Evolutionary conservation across 2,888 invertebrate species (phyloP), one percentile per base, ranked within the genome.

Genomic region (Pristionchus maxplancki): DNA sequence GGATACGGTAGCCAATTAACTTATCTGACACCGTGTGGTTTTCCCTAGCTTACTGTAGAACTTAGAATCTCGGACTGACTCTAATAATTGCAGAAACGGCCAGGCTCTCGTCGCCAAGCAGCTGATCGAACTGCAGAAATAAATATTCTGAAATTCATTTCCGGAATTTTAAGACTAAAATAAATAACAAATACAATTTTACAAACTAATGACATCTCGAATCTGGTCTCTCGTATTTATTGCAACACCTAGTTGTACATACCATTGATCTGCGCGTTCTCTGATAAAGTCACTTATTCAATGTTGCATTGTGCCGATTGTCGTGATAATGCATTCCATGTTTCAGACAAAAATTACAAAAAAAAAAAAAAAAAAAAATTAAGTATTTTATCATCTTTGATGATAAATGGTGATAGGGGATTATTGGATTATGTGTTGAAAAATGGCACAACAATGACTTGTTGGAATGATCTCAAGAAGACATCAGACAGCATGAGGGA

Each of bases 41-140:
- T n/a, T n/a, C n/a, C n/a, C n/a, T n/a, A n/a, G n/a, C n/a, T n/a
- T n/a, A n/a, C n/a, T n/a, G n/a, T n/a, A n/a, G n/a, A n/a, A n/a
- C n/a, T n/a, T n/a, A n/a, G n/a, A n/a, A n/a, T n/a, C n/a, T n/a
- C n/a, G n/a, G n/a, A n/a, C n/a, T n/a, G n/a, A n/a, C n/a, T n/a
- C n/a, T 44, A 11, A 53, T 53, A 24, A 8, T 64, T 87, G 28
- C 50, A 87, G 86, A 37, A 88, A 88, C 81, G 88, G 88, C 4
- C 88, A 88, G 24, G 78, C 88, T 3, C 50, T 81, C 58, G 40
- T 88, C 40, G 88, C 88, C 15, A 88, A 88, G 62, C 88, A 88
- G 81, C 81, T 88, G 17, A 88, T 88, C 31, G 78, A 44, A n/a
- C 37, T 88, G 6, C 88, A 88, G 62, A 87, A 34, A 71, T 67